These are phyloP conservation scores for Glyphotaelius pellucidus DNA, from an alignment of 2,888 invertebrate species.

Conservation along the genomic window DNA sequence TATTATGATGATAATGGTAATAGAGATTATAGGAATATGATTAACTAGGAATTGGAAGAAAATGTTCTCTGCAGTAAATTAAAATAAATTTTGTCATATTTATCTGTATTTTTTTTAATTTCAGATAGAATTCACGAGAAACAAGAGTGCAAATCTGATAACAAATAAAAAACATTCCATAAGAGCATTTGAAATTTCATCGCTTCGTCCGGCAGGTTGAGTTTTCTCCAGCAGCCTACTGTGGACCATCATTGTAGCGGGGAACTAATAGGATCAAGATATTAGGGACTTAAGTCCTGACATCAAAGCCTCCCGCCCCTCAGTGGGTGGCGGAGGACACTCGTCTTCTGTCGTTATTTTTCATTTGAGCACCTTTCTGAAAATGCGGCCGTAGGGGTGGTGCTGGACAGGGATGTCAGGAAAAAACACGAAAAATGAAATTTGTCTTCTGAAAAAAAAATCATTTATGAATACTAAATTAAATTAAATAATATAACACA, in stretches of 20 bases:
- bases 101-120: background rate
- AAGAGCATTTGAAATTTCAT: slow-evolving; percentile 24
- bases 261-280: slow-evolving; percentile 78
- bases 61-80: too few relatives aligned
- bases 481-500: too few relatives aligned
- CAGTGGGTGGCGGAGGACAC: slow-evolving; percentile 45
- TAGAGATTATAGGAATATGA: too few relatives aligned
- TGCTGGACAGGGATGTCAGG: background rate
- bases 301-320: slow-evolving; percentile 72
- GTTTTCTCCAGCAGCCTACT: slow-evolving; percentile 7
- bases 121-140: background rate
- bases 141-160: background rate
- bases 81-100: too few relatives aligned
- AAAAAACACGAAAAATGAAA: background rate
- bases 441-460: background rate
- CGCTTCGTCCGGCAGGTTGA: slow-evolving; percentile 22
- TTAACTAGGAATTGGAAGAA: too few relatives aligned
- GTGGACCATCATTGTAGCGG: slow-evolving; percentile 25
- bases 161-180: background rate
- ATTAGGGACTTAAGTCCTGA: slow-evolving; percentile 77
- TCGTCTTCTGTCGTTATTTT: slow-evolving; percentile 64
- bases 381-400: slow-evolving; percentile 33
- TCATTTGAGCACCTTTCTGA: slow-evolving; percentile 60
- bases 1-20: too few relatives aligned
- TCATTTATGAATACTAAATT: too few relatives aligned